Base-by-base conservation (phyloP, 1,140 invertebrate species). In the Rhopalosiphum maidis region DNA sequence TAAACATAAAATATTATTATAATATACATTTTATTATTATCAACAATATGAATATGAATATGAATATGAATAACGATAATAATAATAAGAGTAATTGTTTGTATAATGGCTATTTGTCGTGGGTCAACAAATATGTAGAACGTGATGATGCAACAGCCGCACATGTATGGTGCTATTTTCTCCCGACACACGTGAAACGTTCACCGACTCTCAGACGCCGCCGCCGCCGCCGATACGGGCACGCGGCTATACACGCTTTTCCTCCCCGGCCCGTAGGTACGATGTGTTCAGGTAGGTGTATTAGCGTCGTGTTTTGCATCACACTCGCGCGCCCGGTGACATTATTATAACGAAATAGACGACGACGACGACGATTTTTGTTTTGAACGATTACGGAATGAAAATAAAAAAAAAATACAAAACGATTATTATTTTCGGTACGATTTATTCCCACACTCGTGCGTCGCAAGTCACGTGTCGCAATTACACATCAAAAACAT, bases 101-200 rank as follows among this genome's bases (percentile, higher is more conserved):
- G 41, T 86, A 86, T 86, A 86, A 86, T 86, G 43, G 85, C n/a
- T n/a, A 37, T 55, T 54, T 90, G 88, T 90, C 35, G 46, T 90
- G 88, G 48, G 88, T 55, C 88, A 90, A 90, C 48, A 55, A 90
- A 30, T 55, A 90, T 90, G n/a, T 55, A 90, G 48, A 55, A 51
- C 88, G 35, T 23, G 46, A 90, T 90, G 30, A 41, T 55, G 88
- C n/a, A 90, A 90, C 35, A 9, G n/a, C 51, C 22, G 25, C 15
- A 77, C 15, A n/a, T 77, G 22, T 30, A 55, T 48, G 88, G 88
- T 55, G 30, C 88, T 18, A 37, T 90, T 90, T 90, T 90, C 35
- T n/a, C 48, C 48, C 88, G 37, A 37, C 88, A 23, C 60, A 77
- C 46, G 88, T 55, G n/a, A 48, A 86, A 89, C 46, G 51, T n/a